Conservation (phyloP, 2,113 vertebrate genomes). For the Oryzias melastigma region DNA sequence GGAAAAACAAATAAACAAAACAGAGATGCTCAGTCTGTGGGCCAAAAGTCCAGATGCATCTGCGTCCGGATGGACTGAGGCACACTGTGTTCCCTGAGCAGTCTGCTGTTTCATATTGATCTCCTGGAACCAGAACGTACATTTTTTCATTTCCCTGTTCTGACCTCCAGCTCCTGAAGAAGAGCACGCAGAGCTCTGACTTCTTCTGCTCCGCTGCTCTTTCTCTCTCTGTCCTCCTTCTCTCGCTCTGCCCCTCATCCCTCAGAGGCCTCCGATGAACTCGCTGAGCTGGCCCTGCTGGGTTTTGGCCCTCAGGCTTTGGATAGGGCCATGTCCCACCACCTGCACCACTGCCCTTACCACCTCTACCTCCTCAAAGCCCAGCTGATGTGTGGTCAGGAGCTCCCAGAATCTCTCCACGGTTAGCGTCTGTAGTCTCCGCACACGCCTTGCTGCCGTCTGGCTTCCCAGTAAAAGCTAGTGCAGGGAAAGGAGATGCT, state of each 20-base stretch:
- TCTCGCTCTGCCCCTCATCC: conserved; percentile 46
- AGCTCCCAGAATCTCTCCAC: conserved; percentile 85
- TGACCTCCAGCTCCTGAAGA: too few relatives aligned
- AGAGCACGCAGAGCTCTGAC: too few relatives aligned
- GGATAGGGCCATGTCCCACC: conserved; percentile 82
- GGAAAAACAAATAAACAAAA: too few relatives aligned
- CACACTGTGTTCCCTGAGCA: too few relatives aligned
- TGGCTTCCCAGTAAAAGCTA: conserved; percentile 15
- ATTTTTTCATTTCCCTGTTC: too few relatives aligned
- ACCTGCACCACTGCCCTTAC: conserved; percentile 88
- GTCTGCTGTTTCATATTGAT: too few relatives aligned
- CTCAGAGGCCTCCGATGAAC: conserved; percentile 83
- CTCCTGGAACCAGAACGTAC: too few relatives aligned
- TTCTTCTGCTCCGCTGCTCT: conserved; percentile 24
- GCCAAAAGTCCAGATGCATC: too few relatives aligned
- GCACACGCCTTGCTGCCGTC: conserved; percentile 6
- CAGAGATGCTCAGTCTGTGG: too few relatives aligned
- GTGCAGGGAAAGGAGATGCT: conserved; percentile 9
- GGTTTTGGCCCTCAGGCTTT: conserved; percentile 76
- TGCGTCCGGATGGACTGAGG: too few relatives aligned
- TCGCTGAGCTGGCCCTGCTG: conserved; percentile 73
- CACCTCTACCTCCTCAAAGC: conserved; percentile 87
- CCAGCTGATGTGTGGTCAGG: conserved; percentile 85
- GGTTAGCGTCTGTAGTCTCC: conserved; percentile 65
- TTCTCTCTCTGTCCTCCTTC: conserved; percentile 21